Percentiles rank a stretch among this genome's conserved stretches.
Evolutionary conservation across 1,140 invertebrate species (phyloP).

Genomic region (Leptonema lineaticorne): DNA sequence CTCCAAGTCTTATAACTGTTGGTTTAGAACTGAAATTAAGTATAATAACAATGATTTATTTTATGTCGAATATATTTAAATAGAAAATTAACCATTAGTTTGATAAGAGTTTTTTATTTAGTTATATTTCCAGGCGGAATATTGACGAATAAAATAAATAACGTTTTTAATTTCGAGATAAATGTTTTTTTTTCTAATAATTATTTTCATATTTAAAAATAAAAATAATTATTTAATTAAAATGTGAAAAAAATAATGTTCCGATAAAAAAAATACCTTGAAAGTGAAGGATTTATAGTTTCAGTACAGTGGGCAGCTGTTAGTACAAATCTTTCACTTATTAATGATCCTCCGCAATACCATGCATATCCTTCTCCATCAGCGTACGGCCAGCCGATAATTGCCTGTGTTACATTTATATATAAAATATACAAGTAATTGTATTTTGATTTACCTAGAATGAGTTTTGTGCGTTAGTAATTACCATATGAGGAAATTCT

Average conservation of each 20-base stretch:
- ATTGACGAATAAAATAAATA: too few species aligned
- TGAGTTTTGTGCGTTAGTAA: too few species aligned
- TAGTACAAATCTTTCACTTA: slow-evolving; percentile 20
- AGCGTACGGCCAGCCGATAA: slow-evolving; percentile 8
- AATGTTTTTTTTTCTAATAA: not conserved
- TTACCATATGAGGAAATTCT: slow-evolving; percentile 39
- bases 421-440: not conserved
- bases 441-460: not conserved
- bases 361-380: slow-evolving; percentile 3
- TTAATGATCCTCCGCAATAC: slow-evolving; percentile 24
- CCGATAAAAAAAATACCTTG: too few species aligned
- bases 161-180: too few species aligned
- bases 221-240: too few species aligned
- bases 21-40: slow-evolving; percentile 9
- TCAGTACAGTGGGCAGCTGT: slow-evolving; percentile 21
- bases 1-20: slow-evolving; percentile 27
- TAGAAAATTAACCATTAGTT: too few species aligned
- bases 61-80: too few species aligned
- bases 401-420: not conserved
- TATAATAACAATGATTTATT: not conserved
- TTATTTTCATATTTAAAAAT: too few species aligned
- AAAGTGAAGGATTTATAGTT: not conserved
- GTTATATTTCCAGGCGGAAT: too few species aligned
- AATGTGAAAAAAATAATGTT: too few species aligned
- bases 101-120: too few species aligned